Conservation (phyloP, 1,140 invertebrate genomes). For the Gryon sp. region DNA sequence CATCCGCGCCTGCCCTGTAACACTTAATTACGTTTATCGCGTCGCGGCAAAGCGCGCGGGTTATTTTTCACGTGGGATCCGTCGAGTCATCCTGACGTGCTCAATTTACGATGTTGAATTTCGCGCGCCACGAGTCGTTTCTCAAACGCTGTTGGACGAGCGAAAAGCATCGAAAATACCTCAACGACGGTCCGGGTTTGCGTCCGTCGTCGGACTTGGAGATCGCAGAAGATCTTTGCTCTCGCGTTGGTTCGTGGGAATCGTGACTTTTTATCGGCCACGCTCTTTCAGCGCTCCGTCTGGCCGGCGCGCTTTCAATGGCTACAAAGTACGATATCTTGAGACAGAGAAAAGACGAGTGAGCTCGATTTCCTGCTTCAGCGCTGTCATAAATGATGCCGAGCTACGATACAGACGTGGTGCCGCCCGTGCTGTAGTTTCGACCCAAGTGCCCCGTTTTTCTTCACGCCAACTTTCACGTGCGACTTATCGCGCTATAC, state of each 20-base stretch:
- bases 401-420: conserved; percentile 14
- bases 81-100: conserved; percentile 28
- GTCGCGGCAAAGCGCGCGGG: conserved; percentile 3
- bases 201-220: conserved; percentile 45
- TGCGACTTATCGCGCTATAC: conserved; percentile 6
- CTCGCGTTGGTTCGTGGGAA: conserved; percentile 67
- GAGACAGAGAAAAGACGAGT: conserved; percentile 34
- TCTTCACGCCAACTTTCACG: conserved; percentile 14
- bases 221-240: conserved; percentile 55
- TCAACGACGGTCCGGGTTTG: conserved; percentile 48
- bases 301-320: conserved; percentile 38
- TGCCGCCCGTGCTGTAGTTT: conserved; percentile 10
- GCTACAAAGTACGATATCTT: conserved; percentile 32
- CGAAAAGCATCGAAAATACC: conserved; percentile 52
- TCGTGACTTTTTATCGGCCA: conserved; percentile 67
- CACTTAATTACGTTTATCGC: conserved; percentile 47
- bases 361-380: conserved; percentile 12
- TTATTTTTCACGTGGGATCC: conserved; percentile 45
- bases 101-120: conserved; percentile 47
- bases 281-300: conserved; percentile 30
- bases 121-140: conserved; percentile 34
- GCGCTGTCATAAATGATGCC: conserved; percentile 36
- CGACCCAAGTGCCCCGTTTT: background rate
- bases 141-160: conserved; percentile 19
- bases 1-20: conserved; percentile 13